These are phyloP conservation scores for Pararge aegeria DNA, from an alignment of 1,140 invertebrate genomes.

Conservation along the genomic window DNA sequence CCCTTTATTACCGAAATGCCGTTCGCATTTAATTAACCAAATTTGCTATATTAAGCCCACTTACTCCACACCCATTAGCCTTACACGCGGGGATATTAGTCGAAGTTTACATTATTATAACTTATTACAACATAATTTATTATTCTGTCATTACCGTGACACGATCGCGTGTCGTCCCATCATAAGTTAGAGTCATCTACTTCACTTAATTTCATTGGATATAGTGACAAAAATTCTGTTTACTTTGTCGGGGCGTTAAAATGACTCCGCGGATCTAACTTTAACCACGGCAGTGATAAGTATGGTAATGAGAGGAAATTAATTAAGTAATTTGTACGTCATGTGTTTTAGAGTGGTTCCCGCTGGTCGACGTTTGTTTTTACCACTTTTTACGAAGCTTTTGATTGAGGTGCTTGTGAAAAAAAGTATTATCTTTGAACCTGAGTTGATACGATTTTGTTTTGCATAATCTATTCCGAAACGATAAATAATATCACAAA, in stretches of 20 bases:
- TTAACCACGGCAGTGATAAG: conserved; percentile 42
- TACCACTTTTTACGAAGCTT: no score
- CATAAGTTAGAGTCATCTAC: conserved; percentile 70
- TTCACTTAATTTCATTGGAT: conserved; percentile 70
- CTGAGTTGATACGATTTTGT: no score
- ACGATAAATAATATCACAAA: no score
- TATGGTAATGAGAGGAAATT: conserved; percentile 58
- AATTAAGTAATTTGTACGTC: conserved; percentile 57
- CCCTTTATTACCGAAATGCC: conserved; percentile 47
- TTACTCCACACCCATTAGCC: conserved; percentile 45
- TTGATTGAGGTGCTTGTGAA: no score
- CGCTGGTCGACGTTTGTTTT: not conserved
- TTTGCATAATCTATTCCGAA: no score
- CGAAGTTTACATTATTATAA: conserved; percentile 68
- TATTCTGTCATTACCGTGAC: conserved; percentile 76
- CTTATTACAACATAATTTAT: conserved; percentile 78
- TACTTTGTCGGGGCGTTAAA: conserved; percentile 58
- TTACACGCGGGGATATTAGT: conserved; percentile 39
- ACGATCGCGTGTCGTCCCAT: conserved; percentile 61
- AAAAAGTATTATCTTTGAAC: no score
- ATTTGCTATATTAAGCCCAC: conserved; percentile 63
- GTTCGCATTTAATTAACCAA: conserved; percentile 66
- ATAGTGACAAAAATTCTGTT: conserved; percentile 78
- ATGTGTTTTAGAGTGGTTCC: conserved; percentile 40
- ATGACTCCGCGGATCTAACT: conserved; percentile 43